These are phyloP conservation scores for Penaeus japonicus DNA, from an alignment of 1,140 invertebrate genomes.

Conservation along the genomic window DNA sequence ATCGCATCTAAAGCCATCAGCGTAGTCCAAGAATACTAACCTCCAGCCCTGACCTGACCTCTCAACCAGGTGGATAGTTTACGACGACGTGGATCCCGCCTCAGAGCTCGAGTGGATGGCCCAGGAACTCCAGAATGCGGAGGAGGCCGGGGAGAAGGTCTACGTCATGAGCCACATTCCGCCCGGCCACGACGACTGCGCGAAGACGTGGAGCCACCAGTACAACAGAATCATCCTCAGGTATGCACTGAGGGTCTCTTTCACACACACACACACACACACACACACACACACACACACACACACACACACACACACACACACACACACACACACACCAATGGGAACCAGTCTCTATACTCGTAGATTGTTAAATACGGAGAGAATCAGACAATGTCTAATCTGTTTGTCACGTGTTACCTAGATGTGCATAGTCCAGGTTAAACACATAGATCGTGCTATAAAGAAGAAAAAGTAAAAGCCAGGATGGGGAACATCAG, in stretches of 20 bases:
- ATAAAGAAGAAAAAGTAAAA: too few species aligned
- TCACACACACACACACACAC: neutral
- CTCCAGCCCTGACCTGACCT: neutral
- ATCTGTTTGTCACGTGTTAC: too few species aligned
- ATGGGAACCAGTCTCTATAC: too few species aligned
- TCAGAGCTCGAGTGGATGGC: constrained; percentile 95
- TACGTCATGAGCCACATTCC: constrained; percentile 98
- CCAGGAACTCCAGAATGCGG: constrained; percentile 90
- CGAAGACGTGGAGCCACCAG: constrained; percentile 91
- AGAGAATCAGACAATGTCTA: too few species aligned
- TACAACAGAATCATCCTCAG: constrained; percentile 89
- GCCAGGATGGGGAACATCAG: too few species aligned
- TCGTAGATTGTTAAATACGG: too few species aligned
- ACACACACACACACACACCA: too few species aligned
- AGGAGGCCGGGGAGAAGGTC: constrained; percentile 92
- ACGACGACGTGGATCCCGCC: constrained; percentile 96
- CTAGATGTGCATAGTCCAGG: too few species aligned
- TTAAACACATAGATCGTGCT: too few species aligned
- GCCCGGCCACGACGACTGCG: constrained; percentile 89
- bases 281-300: neutral
- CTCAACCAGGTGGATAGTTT: constrained; percentile 82
- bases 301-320: too few species aligned
- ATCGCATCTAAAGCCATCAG: too few species aligned
- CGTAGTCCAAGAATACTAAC: too few species aligned
- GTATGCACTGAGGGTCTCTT: constrained; percentile 59